Conservation (phyloP, 2,797 vertebrate species). For the Protosalanx chinensis region DNA sequence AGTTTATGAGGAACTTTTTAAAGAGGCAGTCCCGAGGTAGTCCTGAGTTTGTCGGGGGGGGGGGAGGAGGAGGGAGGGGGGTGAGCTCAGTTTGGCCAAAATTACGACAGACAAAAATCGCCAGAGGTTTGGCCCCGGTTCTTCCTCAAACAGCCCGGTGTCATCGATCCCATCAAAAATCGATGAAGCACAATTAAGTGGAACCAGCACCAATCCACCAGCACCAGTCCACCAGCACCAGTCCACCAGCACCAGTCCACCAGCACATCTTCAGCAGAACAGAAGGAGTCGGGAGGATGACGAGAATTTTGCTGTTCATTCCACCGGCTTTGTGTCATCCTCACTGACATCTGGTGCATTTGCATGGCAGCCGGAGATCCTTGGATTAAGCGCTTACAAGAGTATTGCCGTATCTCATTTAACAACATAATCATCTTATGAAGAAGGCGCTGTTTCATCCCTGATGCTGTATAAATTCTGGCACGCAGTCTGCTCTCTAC, state of each 20-base stretch:
- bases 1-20: background rate
- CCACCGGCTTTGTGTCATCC: slow-evolving; percentile 68
- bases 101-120: slow-evolving; percentile 16
- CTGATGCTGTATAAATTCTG: slow-evolving; percentile 59
- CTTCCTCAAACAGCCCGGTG: slow-evolving; percentile 22
- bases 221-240: slow-evolving; percentile 12
- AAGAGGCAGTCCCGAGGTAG: background rate
- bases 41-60: background rate
- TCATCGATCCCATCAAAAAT: slow-evolving; percentile 11
- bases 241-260: slow-evolving; percentile 23
- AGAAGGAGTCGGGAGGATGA: slow-evolving; percentile 22
- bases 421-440: slow-evolving; percentile 74
- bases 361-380: slow-evolving; percentile 72
- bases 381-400: slow-evolving; percentile 74
- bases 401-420: slow-evolving; percentile 74
- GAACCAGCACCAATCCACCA: slow-evolving; percentile 20
- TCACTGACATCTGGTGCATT: slow-evolving; percentile 72
- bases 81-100: background rate
- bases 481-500: slow-evolving; percentile 47
- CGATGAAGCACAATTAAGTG: slow-evolving; percentile 32
- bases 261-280: slow-evolving; percentile 41
- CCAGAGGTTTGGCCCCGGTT: slow-evolving; percentile 1
- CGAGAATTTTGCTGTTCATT: slow-evolving; percentile 56
- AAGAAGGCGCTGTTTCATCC: slow-evolving; percentile 65
- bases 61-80: background rate